These are phyloP conservation scores for Lagopus leucura DNA, from an alignment of 2,113 vertebrate species.

Conservation along the genomic window DNA sequence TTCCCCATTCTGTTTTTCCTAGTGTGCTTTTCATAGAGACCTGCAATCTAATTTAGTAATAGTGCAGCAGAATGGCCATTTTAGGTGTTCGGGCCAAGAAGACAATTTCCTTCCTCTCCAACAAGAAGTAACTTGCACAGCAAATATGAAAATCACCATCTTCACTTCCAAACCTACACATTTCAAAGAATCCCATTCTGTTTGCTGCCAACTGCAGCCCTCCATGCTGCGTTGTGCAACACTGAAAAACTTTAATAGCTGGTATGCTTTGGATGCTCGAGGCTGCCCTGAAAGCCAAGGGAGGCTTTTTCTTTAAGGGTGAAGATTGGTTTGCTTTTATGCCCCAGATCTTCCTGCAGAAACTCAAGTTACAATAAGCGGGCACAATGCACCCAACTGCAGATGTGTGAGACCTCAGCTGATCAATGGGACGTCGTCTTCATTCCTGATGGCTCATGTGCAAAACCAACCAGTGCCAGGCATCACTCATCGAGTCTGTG, in stretches of 20 bases:
- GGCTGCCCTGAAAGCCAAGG: not conserved
- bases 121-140: not conserved
- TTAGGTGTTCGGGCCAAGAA: not conserved
- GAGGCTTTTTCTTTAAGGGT: not conserved
- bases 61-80: not conserved
- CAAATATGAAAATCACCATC: not conserved
- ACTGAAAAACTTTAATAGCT: not conserved
- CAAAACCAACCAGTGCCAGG: not conserved
- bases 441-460: not conserved
- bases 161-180: not conserved
- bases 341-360: not conserved
- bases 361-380: accelerated
- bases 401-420: not conserved
- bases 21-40: not conserved
- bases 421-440: not conserved
- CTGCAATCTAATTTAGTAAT: not conserved
- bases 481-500: not conserved
- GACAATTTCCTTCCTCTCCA: not conserved
- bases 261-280: not conserved
- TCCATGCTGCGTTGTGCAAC: not conserved
- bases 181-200: not conserved
- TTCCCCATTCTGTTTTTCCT: not conserved
- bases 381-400: not conserved
- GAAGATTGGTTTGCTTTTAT: not conserved
- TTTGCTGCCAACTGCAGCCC: not conserved